Conservation (phyloP, 2,113 vertebrate species). For the Crypturellus undulatus region DNA sequence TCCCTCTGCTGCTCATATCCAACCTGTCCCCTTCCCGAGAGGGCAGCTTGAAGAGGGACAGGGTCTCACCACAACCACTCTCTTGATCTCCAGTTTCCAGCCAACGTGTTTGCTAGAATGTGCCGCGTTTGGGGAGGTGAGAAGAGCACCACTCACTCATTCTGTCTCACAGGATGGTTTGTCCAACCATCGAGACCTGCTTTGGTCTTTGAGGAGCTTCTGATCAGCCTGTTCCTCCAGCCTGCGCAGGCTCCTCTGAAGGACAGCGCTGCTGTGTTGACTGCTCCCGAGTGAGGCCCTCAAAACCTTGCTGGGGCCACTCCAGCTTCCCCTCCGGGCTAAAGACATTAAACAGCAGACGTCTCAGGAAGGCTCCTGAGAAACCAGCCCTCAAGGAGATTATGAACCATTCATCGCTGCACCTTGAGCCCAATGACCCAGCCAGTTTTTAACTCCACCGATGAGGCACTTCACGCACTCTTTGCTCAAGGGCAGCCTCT, state of each 20-base stretch:
- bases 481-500: not conserved
- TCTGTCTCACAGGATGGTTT: not conserved
- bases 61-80: not conserved
- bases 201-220: not conserved
- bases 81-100: not conserved
- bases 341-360: not conserved
- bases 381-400: not conserved
- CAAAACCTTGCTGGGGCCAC: not conserved
- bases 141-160: not conserved
- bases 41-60: not conserved
- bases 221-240: not conserved
- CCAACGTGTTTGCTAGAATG: not conserved
- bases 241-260: not conserved
- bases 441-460: not conserved
- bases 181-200: not conserved
- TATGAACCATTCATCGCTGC: not conserved
- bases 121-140: not conserved
- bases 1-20: constrained; percentile 59
- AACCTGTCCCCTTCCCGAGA: not conserved
- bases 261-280: not conserved
- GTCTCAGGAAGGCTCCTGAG: not conserved
- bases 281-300: not conserved
- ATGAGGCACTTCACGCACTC: not conserved
- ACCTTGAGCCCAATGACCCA: not conserved
- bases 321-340: not conserved